These are phyloP conservation scores for Cheilosia soror DNA, from an alignment of 2,888 invertebrate species.

Conservation along the genomic window DNA sequence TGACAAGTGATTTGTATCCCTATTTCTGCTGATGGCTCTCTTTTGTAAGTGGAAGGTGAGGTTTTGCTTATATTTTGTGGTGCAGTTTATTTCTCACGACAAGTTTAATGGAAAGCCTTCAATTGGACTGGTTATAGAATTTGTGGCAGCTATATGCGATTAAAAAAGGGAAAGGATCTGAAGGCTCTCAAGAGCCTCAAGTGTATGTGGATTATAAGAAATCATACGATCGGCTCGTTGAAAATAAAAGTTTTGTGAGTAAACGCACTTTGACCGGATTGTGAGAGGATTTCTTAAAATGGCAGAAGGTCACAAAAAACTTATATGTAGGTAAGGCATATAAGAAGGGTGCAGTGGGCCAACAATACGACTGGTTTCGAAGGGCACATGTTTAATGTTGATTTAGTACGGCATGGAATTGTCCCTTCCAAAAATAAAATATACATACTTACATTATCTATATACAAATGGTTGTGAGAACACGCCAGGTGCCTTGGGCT, in stretches of 20 bases:
- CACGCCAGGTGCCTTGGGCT: no score
- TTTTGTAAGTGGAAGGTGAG: background rate
- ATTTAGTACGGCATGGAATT: no score
- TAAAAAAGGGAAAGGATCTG: background rate
- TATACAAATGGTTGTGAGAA: no score
- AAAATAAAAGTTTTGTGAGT: background rate
- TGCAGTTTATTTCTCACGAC: slow-evolving; percentile 1
- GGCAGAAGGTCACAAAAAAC: no score
- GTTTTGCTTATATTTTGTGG: background rate
- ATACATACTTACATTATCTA: no score
- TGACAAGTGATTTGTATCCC: background rate
- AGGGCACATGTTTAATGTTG: background rate
- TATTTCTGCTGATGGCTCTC: background rate
- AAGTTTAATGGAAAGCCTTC: slow-evolving; percentile 35
- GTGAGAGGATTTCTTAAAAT: background rate
- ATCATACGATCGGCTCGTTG: no score
- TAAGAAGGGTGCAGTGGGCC: slow-evolving; percentile 8
- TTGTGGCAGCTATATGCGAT: no score
- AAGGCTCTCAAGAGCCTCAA: background rate
- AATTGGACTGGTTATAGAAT: background rate
- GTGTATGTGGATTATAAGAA: background rate
- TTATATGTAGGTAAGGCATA: no score
- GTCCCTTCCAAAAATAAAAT: no score
- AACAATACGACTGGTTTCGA: background rate
- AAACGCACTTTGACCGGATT: background rate